These are phyloP conservation scores for Drosophila guanche DNA, from an alignment of 1,140 invertebrate species.

Conservation along the genomic window DNA sequence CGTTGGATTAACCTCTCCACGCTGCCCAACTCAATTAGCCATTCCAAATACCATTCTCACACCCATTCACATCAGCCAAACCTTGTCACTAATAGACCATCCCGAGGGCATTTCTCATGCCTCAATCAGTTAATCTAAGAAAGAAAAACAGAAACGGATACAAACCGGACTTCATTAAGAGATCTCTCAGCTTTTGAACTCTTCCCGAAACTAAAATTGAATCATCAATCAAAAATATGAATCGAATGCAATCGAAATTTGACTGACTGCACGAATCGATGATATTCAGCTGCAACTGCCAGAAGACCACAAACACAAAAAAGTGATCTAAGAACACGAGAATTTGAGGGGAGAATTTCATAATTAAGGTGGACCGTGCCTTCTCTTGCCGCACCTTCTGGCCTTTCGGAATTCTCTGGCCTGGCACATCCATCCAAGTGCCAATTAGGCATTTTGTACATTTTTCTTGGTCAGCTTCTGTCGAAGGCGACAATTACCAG, in stretches of 20 bases:
- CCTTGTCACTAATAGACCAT: constrained; percentile 41
- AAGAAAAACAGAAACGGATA: constrained; percentile 30
- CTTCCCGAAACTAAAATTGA: background rate
- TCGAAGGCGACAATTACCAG: constrained; percentile 67
- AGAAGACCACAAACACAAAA: constrained; percentile 4
- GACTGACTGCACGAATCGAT: constrained; percentile 15
- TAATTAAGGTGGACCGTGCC: constrained; percentile 13
- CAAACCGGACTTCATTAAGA: constrained; percentile 38
- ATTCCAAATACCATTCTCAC: background rate
- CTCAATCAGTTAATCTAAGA: constrained; percentile 34
- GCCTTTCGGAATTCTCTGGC: constrained; percentile 7
- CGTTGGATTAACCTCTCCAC: too few relatives aligned
- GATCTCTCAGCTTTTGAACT: constrained; percentile 12
- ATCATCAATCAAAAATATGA: constrained; percentile 41
- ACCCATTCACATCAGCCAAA: background rate
- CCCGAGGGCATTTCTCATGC: constrained; percentile 47
- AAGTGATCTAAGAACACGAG: constrained; percentile 19
- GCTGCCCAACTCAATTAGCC: background rate
- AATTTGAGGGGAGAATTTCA: constrained; percentile 22
- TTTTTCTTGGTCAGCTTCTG: constrained; percentile 31
- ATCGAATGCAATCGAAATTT: constrained; percentile 24
- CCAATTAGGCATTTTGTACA: constrained; percentile 77
- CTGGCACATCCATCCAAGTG: constrained; percentile 37
- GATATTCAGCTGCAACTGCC: constrained; percentile 30
- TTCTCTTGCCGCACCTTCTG: too few relatives aligned